These are phyloP conservation scores for Eilema griseolum DNA, from an alignment of 2,888 invertebrate species.

Conservation along the genomic window DNA sequence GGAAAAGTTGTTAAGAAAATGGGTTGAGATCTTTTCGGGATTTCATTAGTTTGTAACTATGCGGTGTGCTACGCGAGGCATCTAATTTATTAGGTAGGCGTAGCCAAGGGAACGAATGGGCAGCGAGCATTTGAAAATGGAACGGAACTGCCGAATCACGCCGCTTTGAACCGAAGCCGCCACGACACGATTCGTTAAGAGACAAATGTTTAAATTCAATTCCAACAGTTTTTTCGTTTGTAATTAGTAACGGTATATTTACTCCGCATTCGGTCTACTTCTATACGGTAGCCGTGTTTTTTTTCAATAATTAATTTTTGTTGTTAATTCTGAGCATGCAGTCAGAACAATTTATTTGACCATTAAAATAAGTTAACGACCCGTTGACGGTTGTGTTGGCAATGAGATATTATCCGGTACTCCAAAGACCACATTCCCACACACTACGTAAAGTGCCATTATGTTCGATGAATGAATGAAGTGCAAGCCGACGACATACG, in stretches of 20 bases:
- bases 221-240: constrained; percentile 75
- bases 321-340: constrained; percentile 69
- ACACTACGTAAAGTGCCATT: constrained; percentile 72
- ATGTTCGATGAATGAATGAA: constrained; percentile 73
- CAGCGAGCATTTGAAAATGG: constrained; percentile 83
- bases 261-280: constrained; percentile 72
- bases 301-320: constrained; percentile 75
- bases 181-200: constrained; percentile 86
- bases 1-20: constrained; percentile 87
- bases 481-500: constrained; percentile 78
- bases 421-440: constrained; percentile 66
- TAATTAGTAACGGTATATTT: constrained; percentile 83
- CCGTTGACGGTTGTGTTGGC: constrained; percentile 17
- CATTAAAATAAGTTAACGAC: constrained; percentile 41
- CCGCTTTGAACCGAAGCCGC: constrained; percentile 81
- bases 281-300: constrained; percentile 72
- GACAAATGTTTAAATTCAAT: constrained; percentile 87
- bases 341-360: constrained; percentile 53
- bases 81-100: constrained; percentile 86
- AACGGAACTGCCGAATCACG: constrained; percentile 84
- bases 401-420: constrained; percentile 23
- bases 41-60: constrained; percentile 87
- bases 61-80: constrained; percentile 81
- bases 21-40: constrained; percentile 85
- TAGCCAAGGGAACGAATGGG: constrained; percentile 85